Evolutionary conservation across 2,888 invertebrate species (phyloP), one percentile per base, ranked within the genome.

Genomic region (Pyrrhosoma nymphula): DNA sequence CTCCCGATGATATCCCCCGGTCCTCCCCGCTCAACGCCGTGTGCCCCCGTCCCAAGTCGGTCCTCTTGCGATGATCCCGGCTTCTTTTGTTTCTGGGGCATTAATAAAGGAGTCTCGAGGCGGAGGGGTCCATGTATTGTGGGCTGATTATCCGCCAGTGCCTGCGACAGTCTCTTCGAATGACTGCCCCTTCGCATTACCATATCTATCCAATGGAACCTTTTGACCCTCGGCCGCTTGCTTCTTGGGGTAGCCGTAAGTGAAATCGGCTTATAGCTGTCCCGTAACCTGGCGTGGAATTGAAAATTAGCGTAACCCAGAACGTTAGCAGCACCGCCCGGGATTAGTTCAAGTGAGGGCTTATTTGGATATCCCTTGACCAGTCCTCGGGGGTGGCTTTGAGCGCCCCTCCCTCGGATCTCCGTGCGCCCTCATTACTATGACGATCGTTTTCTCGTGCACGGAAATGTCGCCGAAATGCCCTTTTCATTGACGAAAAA

Each of bases 301-400:
- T 93, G 93, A 69, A 93, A 93, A 93, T 93, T 93, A 93, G 93
- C 93, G 93, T 93, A 93, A 93, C 47, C 89, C 89, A 56, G n/a
- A 93, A 75, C 69, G 26, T 63, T 55, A 55, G n/a, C 93, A 69
- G 93, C 63, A 47, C 69, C 18, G 91, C 0, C 23, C 8, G 91
- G 91, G 93, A 93, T 93, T 93, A 69, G 93, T 69, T 75, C n/a
- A 75, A 75, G 69, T 69, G 63, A 47, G 63, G 93, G 93, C 69
- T 69, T 93, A 75, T 93, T 93, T 93, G 55, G 39, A 39, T 82
- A n/a, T 75, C 95, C 95, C 95, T 90, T 75, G 47, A 69, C 56
- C 82, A 39, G 63, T 56, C 93, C 60, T 56, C 60, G 95, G 82
- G 69, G 82, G 35, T 35, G 30, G 82, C n/a, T 60, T 82, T 35